Evolutionary conservation across 1,140 invertebrate species (phyloP).

Genomic region (Lordiphosa mommai): DNA sequence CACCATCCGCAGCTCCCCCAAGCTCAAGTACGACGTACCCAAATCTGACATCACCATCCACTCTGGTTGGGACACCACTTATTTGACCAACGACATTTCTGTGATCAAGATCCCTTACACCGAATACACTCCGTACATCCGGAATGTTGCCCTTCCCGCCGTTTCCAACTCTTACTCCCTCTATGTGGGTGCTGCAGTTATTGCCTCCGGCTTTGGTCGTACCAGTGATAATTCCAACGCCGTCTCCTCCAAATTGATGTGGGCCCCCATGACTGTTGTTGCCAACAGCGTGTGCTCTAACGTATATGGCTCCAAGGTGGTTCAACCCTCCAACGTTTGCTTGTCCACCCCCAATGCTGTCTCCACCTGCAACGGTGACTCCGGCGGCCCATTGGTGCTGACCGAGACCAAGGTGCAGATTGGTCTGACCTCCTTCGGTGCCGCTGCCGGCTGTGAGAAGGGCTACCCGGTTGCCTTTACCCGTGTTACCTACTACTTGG

Average conservation of each 20-base stretch:
- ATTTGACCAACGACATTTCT: slow-evolving; percentile 62
- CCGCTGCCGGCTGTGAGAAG: slow-evolving; percentile 80
- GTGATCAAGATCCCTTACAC: slow-evolving; percentile 52
- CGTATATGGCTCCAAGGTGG: slow-evolving; percentile 35
- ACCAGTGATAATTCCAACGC: slow-evolving; percentile 24
- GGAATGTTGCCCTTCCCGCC: slow-evolving; percentile 27
- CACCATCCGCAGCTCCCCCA: slow-evolving; percentile 47
- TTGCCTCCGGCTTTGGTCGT: slow-evolving; percentile 69
- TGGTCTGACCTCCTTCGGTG: slow-evolving; percentile 82
- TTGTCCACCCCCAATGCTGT: slow-evolving; percentile 19
- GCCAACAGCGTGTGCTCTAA: slow-evolving; percentile 29
- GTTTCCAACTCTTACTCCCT: slow-evolving; percentile 47
- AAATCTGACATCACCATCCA: slow-evolving; percentile 41
- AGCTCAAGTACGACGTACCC: slow-evolving; percentile 23
- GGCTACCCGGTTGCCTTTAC: slow-evolving; percentile 81
- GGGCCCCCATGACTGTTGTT: slow-evolving; percentile 17
- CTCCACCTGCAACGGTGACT: slow-evolving; percentile 80
- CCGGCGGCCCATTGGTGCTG: slow-evolving; percentile 80
- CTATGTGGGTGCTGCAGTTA: slow-evolving; percentile 33
- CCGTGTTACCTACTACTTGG: slow-evolving; percentile 80
- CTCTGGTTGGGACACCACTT: slow-evolving; percentile 42
- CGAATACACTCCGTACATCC: slow-evolving; percentile 19
- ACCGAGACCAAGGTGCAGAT: slow-evolving; percentile 37
- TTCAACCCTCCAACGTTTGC: slow-evolving; percentile 58
- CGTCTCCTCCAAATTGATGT: slow-evolving; percentile 37